Conservation (phyloP, 2,113 vertebrate species). For the Grammomys surdaster region DNA sequence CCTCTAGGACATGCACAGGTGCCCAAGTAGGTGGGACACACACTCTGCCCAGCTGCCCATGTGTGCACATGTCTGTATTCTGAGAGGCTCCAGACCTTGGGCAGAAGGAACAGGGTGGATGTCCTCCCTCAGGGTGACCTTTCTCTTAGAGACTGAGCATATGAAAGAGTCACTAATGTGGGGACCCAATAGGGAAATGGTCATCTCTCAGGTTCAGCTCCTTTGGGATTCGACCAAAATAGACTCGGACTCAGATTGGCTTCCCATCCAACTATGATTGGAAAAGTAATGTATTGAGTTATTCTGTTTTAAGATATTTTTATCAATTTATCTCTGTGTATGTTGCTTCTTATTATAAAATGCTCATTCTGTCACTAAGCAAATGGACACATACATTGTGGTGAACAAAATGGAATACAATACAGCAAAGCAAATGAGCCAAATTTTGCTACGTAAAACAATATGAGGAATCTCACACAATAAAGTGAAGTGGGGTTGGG, state of each 20-base stretch:
- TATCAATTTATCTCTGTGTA: background rate
- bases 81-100: background rate
- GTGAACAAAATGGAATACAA: constrained; percentile 26
- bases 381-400: background rate
- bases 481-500: background rate
- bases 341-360: background rate
- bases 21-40: background rate
- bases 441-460: background rate
- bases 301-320: constrained; percentile 41
- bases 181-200: background rate
- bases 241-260: background rate
- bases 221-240: background rate
- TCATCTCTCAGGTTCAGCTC: background rate
- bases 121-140: background rate
- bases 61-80: fast-evolving
- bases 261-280: background rate
- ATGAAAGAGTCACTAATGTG: background rate
- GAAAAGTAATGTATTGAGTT: constrained; percentile 36
- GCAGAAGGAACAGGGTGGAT: background rate
- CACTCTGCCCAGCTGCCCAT: background rate
- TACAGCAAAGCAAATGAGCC: constrained; percentile 46
- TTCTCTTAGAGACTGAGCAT: background rate
- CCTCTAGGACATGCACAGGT: background rate
- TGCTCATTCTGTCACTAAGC: background rate
- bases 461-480: background rate